A percentile compares a stretch with the other conserved stretches of the same genome.
phyloP scores from a whole-genome alignment of 2,113 vertebrate genomes.

The Stomatorhinus ivindoensis region DNA sequence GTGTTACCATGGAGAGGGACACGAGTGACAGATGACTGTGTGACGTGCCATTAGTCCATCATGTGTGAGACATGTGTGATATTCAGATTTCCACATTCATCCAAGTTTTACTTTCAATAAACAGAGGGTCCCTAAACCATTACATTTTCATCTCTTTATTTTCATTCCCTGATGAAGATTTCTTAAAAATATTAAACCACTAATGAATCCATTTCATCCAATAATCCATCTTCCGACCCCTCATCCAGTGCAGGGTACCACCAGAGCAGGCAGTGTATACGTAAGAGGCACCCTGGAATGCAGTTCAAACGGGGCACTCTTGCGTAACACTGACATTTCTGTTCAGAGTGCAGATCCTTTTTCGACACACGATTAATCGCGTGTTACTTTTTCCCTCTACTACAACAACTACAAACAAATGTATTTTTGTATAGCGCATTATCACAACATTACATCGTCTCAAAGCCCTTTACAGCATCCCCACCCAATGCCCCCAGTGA shows the following conservation, averaged over 20 bases:
- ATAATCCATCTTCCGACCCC: background rate
- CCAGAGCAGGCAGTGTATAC: background rate
- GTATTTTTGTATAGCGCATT: too few relatives aligned
- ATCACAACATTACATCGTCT: too few relatives aligned
- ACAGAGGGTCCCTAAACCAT: background rate
- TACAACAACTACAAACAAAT: too few relatives aligned
- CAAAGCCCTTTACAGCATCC: too few relatives aligned
- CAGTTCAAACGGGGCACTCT: background rate
- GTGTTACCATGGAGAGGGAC: background rate
- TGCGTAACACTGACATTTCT: background rate
- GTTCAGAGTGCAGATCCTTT: background rate
- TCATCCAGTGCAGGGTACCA: background rate
- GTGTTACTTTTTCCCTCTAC: background rate
- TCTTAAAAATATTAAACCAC: background rate
- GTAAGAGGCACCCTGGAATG: conserved; percentile 8
- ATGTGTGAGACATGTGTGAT: background rate
- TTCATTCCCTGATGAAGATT: background rate
- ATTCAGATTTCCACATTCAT: background rate
- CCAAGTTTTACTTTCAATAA: background rate
- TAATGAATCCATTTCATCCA: background rate
- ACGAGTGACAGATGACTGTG: background rate
- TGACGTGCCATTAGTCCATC: background rate
- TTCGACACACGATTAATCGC: background rate
- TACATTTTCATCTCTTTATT: background rate
- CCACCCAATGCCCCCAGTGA: too few relatives aligned